phyloP scores from a whole-genome alignment of 2,113 vertebrate genomes.

The Gadus macrocephalus region DNA sequence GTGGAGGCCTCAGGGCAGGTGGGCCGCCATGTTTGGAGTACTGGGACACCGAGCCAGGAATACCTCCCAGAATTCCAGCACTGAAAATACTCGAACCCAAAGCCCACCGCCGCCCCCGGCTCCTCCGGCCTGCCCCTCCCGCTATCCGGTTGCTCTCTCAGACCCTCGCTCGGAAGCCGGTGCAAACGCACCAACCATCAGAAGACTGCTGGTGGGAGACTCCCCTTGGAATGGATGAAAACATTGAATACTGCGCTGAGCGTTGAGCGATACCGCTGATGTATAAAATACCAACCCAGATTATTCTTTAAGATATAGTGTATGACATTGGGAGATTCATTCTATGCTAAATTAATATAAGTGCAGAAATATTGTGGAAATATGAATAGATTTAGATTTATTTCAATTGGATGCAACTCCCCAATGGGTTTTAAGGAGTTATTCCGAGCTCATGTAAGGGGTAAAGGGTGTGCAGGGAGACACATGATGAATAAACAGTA shows the following conservation, averaged over 20 bases:
- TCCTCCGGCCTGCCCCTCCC: constrained; percentile 36
- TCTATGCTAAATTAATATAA: too few relatives aligned
- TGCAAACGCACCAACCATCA: constrained; percentile 36
- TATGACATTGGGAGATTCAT: too few relatives aligned
- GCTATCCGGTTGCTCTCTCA: constrained; percentile 47
- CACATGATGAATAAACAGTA: too few relatives aligned
- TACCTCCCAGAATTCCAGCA: constrained; percentile 54
- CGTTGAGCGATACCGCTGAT: too few relatives aligned
- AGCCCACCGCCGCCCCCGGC: constrained; percentile 13
- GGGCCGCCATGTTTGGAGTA: constrained; percentile 30
- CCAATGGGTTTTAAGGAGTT: too few relatives aligned
- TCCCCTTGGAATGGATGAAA: constrained; percentile 24
- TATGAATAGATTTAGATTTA: too few relatives aligned
- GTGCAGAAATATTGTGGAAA: too few relatives aligned
- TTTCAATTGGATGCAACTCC: too few relatives aligned
- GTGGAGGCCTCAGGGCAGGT: constrained; percentile 15
- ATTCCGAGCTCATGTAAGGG: too few relatives aligned
- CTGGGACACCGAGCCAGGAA: constrained; percentile 46
- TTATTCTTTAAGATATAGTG: too few relatives aligned
- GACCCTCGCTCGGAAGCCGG: constrained; percentile 41
- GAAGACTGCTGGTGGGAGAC: constrained; percentile 31
- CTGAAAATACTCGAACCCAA: constrained; percentile 55
- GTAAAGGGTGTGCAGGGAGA: too few relatives aligned
- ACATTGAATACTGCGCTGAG: background rate
- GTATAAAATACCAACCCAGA: too few relatives aligned